Base-by-base conservation (phyloP, 1,140 invertebrate genomes). In the Drosophila seguyi region DNA sequence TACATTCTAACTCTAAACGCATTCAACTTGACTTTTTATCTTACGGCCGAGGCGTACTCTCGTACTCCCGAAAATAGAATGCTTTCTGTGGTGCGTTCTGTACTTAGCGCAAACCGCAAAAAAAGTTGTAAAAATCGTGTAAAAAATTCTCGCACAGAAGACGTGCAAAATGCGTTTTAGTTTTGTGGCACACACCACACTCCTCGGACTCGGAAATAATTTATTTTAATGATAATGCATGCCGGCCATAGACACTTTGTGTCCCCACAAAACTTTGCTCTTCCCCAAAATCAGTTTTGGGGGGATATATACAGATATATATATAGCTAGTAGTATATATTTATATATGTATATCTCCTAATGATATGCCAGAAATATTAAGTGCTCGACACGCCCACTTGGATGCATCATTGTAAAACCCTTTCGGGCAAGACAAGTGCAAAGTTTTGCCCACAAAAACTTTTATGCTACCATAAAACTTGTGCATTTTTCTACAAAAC, bases 211-310 rank as follows among this genome's bases (percentile, higher is more conserved):
- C n/a, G 14, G 50, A 53, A 91, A 91, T 91, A 91, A 84, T 91
- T 91, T 91, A 91, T 91, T 87, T 91, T 91, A 91, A 91, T 90
- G 87, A 91, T 91, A 91, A 91, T 91, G 87, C 87, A 91, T 81
- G 61, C 52, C 74, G 52, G 80, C 80, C 80, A 87, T 84, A 47
- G 80, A 74, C 80, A 81, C 78, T 81, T 25, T 4, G 6, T 50
- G 45, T 48, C 25, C 25, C 47, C 47, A 11, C 25, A 7, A 50
- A 38, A 45, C 29, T 63, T 63, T 45, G 41, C 56, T 34, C 31
- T 50, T 8, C 6, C 27, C 6, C 16, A 39, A 39, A 71, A 59
- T 59, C 61, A 73, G 55, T 76, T 72, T 71, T 13, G 11, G 11
- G 25, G 34, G 31, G 25, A 25, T 25, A 5, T 36, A 22, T 22